These are phyloP conservation scores for Drosophila tristis DNA, from an alignment of 1,140 invertebrate genomes.

Conservation along the genomic window DNA sequence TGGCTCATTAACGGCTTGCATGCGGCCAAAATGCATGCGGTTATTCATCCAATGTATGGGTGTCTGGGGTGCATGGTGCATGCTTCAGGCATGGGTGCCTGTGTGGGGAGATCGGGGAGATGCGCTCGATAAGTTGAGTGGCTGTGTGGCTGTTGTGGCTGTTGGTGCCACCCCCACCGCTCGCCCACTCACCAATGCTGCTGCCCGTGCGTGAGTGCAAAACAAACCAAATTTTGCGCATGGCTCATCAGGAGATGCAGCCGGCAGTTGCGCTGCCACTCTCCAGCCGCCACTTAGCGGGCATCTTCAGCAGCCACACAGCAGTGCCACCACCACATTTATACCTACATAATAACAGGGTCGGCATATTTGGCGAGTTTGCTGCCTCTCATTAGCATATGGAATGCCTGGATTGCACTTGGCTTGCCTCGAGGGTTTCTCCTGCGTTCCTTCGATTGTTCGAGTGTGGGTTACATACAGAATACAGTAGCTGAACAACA, in stretches of 20 bases:
- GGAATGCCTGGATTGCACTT: slow-evolving; percentile 41
- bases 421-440: slow-evolving; percentile 19
- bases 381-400: slow-evolving; percentile 42
- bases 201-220: slow-evolving; percentile 64
- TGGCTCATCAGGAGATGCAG: slow-evolving; percentile 52
- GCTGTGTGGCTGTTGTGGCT: slow-evolving; percentile 44
- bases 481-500: no score
- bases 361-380: slow-evolving; percentile 37
- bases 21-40: slow-evolving; percentile 69
- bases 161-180: no score
- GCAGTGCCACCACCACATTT: slow-evolving; percentile 19
- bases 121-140: slow-evolving; percentile 67
- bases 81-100: slow-evolving; percentile 11
- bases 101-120: slow-evolving; percentile 25
- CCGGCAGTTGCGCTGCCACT: slow-evolving; percentile 1
- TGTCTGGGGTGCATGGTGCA: neutral
- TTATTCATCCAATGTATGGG: slow-evolving; percentile 55
- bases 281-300: slow-evolving; percentile 26
- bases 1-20: slow-evolving; percentile 78
- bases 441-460: neutral
- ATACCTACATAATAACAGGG: slow-evolving; percentile 28
- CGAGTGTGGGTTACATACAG: no score
- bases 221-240: slow-evolving; percentile 64
- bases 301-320: slow-evolving; percentile 36
- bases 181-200: neutral